phyloP scores from a whole-genome alignment of 1,140 invertebrate genomes.

The Helicoverpa armigera region DNA sequence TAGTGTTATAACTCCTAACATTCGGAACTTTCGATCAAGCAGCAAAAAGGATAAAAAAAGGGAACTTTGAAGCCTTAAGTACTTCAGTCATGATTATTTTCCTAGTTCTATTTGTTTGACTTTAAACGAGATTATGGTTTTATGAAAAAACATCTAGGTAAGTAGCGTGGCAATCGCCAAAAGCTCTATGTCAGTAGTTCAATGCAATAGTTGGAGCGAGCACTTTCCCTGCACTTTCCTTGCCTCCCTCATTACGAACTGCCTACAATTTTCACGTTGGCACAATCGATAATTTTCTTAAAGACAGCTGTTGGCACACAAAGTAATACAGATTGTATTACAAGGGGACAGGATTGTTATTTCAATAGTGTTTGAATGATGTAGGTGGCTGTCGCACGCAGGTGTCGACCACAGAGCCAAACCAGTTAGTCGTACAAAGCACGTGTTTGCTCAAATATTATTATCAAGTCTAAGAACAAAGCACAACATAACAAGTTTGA shows the following conservation, averaged over 20 bases:
- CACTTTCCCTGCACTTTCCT: conserved; percentile 25
- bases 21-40: too few species aligned
- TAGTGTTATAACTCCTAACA: too few species aligned
- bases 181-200: conserved; percentile 7
- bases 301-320: not conserved
- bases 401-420: conserved; percentile 13
- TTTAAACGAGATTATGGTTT: too few species aligned
- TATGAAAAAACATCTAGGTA: too few species aligned
- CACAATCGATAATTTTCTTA: conserved; percentile 36
- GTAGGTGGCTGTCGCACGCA: not conserved
- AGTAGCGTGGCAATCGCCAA: not conserved
- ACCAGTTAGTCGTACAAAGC: conserved; percentile 26
- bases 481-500: not conserved
- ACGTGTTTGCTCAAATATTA: conserved; percentile 1
- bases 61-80: too few species aligned
- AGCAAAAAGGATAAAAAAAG: too few species aligned
- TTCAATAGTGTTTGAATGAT: not conserved
- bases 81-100: too few species aligned
- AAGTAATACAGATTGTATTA: conserved; percentile 11
- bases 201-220: conserved; percentile 2
- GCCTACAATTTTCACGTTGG: conserved; percentile 18
- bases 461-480: not conserved
- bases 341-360: conserved; percentile 7
- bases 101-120: too few species aligned
- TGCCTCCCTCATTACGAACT: not conserved